Evolutionary conservation across 2,113 vertebrate genomes (phyloP).

Genomic region (Brachyistius frenatus): DNA sequence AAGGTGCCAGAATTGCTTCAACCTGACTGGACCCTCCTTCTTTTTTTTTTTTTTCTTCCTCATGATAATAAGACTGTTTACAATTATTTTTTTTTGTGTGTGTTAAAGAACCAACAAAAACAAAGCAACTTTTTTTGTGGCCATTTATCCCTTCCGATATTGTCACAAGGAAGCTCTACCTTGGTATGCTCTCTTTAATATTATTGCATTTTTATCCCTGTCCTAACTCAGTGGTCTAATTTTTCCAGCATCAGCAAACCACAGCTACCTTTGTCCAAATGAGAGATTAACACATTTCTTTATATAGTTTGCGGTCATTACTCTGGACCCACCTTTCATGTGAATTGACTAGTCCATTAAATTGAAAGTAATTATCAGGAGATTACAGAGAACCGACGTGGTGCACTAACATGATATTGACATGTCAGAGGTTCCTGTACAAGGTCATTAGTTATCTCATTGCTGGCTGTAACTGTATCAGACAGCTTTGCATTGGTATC

Average conservation of each 20-base stretch:
- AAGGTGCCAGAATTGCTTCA: constrained; percentile 32
- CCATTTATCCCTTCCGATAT: background rate
- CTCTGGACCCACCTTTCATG: background rate
- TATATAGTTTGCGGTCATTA: background rate
- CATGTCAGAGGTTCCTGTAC: constrained; percentile 36
- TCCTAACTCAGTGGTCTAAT: background rate
- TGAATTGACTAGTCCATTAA: constrained; percentile 22
- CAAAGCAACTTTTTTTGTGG: background rate
- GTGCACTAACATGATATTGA: constrained; percentile 50
- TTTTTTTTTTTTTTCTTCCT: constrained; percentile 8
- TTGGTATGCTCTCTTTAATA: too few relatives aligned
- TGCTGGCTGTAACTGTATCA: constrained; percentile 28
- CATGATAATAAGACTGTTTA: background rate
- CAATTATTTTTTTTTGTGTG: background rate
- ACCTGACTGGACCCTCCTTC: constrained; percentile 8
- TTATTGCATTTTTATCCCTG: background rate
- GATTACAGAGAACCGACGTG: constrained; percentile 45
- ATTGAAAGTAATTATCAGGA: constrained; percentile 27
- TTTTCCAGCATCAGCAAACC: background rate
- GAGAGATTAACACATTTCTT: background rate
- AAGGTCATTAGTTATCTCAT: constrained; percentile 44
- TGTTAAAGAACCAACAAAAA: background rate
- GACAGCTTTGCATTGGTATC: constrained; percentile 2
- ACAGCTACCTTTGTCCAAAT: background rate
- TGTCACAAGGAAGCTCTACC: background rate